A percentile compares a stretch with the other conserved stretches of the same genome.
phyloP scores from a whole-genome alignment of 2,888 invertebrate species.

The Autographa pulchrina region DNA sequence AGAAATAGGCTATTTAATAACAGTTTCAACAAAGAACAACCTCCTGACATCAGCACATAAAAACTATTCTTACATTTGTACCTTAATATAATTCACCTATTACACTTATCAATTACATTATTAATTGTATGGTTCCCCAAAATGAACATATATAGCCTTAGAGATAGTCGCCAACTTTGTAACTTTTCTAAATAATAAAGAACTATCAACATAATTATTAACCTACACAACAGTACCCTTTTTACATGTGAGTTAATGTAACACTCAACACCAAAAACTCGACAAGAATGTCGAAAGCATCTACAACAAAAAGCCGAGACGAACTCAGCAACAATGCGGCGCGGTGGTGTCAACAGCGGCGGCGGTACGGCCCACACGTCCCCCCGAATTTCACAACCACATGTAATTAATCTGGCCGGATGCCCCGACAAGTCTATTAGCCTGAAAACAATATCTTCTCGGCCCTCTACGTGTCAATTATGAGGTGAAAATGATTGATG shows the following conservation, averaged over 20 bases:
- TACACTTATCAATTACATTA: too few relatives aligned
- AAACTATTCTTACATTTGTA: too few relatives aligned
- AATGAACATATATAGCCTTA: too few relatives aligned
- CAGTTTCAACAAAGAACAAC: too few relatives aligned
- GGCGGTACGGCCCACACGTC: conserved; percentile 37
- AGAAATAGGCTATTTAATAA: too few relatives aligned
- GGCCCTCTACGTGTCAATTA: conserved; percentile 75
- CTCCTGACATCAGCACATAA: too few relatives aligned
- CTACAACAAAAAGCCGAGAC: conserved; percentile 63
- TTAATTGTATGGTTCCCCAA: too few relatives aligned
- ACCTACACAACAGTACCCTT: not conserved
- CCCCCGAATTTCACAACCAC: conserved; percentile 61
- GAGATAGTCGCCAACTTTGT: too few relatives aligned
- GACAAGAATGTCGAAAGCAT: conserved; percentile 34
- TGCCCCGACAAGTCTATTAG: conserved; percentile 78
- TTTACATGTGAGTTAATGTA: not conserved
- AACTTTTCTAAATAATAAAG: too few relatives aligned
- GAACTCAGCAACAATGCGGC: conserved; percentile 79
- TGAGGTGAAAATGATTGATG: conserved; percentile 75
- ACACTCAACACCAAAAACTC: not conserved
- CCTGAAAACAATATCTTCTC: conserved; percentile 75
- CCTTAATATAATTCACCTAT: too few relatives aligned
- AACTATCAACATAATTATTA: too few relatives aligned
- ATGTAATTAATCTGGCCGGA: conserved; percentile 78
- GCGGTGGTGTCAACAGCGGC: conserved; percentile 69